Base-by-base conservation (phyloP, 2,888 invertebrate species). In the Chrysolina americana region DNA sequence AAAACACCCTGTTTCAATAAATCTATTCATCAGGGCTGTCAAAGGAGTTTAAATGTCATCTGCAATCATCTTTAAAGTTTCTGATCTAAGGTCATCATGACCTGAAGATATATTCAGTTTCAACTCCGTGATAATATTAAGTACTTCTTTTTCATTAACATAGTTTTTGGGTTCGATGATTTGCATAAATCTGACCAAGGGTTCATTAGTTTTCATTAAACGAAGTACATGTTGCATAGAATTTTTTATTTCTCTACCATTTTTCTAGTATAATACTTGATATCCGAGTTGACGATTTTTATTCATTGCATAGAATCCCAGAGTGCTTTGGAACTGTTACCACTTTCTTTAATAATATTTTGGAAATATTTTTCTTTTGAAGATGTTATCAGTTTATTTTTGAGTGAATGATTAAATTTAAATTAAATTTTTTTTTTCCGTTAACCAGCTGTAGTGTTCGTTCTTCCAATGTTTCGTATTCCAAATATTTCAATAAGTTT, bases 11-110 rank as follows among this genome's bases (percentile, higher is more conserved):
- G 56, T 56, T 56, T 56, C 56, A 17, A 21, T 19, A 9, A 4
- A 56, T 56, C 21, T 21, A 56, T 56, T 17, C 2, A 56, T 56
- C 17, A 56, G 17, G 17, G 10, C 17, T 4, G 56, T 56, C 8
- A 56, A 17, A 19, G 56, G 56, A 56, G 56, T 56, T 56, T n/a
- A 6, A 56, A 56, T 56, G 4, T 11, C 13, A 56, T 56, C 56
- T 17, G 17, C 17, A 19, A 56, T 56, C 5, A 56, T 56, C 10
- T 17, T 56, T 17, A 21, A 56, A 56, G 56, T 56, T 56, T 56
- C 56, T 56, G 13, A 56, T 1, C 56, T 4, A 17, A 56, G 3
- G 10, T 11, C 56, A 21, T 56, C 56, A 56, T 6, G 56, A 19
- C 56, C 56, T 56, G 56, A 9, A 56, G 56, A 56, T 21, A 6